phyloP scores from a whole-genome alignment of 2,797 vertebrate species.

The Saxicola maurus region DNA sequence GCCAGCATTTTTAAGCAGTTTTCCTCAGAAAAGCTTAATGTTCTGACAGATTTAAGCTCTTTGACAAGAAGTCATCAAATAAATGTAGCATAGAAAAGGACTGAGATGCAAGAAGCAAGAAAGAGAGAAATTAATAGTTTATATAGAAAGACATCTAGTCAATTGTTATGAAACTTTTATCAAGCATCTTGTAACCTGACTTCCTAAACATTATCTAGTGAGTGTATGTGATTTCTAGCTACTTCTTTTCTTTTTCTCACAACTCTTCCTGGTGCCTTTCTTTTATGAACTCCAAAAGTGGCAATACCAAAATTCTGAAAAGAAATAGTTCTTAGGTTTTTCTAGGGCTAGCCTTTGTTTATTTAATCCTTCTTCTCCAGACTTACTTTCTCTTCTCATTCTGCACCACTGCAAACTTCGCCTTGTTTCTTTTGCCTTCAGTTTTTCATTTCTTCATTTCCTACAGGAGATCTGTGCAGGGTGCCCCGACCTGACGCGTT shows the following conservation, averaged over 20 bases:
- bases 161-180: neutral
- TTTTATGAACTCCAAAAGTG: neutral
- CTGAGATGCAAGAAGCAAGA: neutral
- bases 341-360: neutral
- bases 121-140: neutral
- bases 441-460: neutral
- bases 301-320: neutral
- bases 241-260: neutral
- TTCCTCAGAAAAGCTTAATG: neutral
- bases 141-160: neutral
- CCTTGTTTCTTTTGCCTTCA: neutral
- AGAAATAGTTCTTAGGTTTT: neutral
- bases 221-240: neutral
- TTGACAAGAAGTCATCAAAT: neutral
- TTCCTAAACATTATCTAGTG: neutral
- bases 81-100: neutral
- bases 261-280: neutral
- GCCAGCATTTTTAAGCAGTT: neutral
- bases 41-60: neutral
- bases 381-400: neutral
- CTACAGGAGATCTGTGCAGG: neutral
- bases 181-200: neutral
- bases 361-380: neutral
- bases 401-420: neutral
- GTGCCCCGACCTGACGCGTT: accelerated